Evolutionary conservation across 2,888 invertebrate species (phyloP).

Genomic region (Synergus umbraculus): DNA sequence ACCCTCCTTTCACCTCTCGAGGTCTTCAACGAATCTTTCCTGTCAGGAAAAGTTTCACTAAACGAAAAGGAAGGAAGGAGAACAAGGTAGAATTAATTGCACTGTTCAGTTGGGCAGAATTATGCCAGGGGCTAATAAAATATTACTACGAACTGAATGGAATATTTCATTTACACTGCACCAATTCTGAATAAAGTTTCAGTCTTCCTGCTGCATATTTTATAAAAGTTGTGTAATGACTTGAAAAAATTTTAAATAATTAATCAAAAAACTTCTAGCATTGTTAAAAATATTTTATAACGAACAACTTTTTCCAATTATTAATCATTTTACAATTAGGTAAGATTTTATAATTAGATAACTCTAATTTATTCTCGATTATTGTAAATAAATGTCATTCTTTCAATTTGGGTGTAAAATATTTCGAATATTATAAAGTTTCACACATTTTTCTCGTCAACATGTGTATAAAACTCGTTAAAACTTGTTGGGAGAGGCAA

Average conservation of each 20-base stretch:
- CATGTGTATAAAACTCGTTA: constrained; percentile 17
- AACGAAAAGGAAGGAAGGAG: constrained; percentile 26
- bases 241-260: too few relatives aligned
- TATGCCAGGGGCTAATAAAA: constrained; percentile 33
- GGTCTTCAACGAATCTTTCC: constrained; percentile 19
- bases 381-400: neutral
- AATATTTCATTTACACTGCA: constrained; percentile 19
- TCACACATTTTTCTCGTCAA: neutral
- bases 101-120: constrained; percentile 36
- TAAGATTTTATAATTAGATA: neutral
- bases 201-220: constrained; percentile 16
- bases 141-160: constrained; percentile 23
- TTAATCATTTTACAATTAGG: too few relatives aligned
- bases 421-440: neutral
- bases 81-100: constrained; percentile 33
- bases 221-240: neutral
- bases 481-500: constrained; percentile 12
- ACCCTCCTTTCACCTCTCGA: neutral
- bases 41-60: constrained; percentile 26
- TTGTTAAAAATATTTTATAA: too few relatives aligned
- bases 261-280: too few relatives aligned
- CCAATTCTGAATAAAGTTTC: constrained; percentile 21
- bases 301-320: too few relatives aligned
- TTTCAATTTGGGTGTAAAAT: neutral
- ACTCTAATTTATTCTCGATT: neutral